Evolutionary conservation across 2,113 vertebrate species (phyloP), one percentile per base, ranked within the genome.

Genomic region (Antennarius striatus): DNA sequence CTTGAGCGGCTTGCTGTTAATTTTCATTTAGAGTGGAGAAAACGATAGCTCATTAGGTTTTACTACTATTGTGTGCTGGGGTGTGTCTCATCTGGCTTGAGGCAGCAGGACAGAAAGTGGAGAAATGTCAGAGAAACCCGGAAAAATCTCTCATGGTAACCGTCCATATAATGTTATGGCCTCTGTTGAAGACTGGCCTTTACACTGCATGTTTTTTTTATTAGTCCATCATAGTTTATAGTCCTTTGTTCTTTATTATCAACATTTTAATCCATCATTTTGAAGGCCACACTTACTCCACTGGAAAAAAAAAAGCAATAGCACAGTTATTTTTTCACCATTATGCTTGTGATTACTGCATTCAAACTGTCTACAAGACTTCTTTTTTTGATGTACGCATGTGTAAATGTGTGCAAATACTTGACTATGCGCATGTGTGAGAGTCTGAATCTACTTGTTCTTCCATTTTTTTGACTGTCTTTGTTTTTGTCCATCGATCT

Each of bases 1-100:
- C 85, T 75, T 68, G 77, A 88, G 70, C 81, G 67, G 77, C 71
- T 36, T 72, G 64, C 72, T 85, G 71, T 89, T 88, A 89, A 88
- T 89, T 87, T 84, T 80, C 63, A 68, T 71, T 85, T 69, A 73
- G 79, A 88, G 87, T 59, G 13, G 56, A 70, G 68, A 77, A 85
- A 89, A 79, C 84, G 74, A 85, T 81, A 87, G 81, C 79, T 86
- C 87, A 86, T 89, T 87, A 86, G 79, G 75, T 88, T 86, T 85
- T 90, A 90, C 74, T 83, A 66, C 67, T 73, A 59, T 70, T 83
- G 53, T 81, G 77, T 79, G 80, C 68, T 75, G 62, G 32, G 59
- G 68, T 43, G 75, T 40, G 71, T 81, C 71, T 73, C 71, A 22
- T 59, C 45, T 52, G 80, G 77, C 56, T 71, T 86, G 68, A 78